These are phyloP conservation scores for Sisyra nigra DNA, from an alignment of 2,888 invertebrate species.

Conservation along the genomic window DNA sequence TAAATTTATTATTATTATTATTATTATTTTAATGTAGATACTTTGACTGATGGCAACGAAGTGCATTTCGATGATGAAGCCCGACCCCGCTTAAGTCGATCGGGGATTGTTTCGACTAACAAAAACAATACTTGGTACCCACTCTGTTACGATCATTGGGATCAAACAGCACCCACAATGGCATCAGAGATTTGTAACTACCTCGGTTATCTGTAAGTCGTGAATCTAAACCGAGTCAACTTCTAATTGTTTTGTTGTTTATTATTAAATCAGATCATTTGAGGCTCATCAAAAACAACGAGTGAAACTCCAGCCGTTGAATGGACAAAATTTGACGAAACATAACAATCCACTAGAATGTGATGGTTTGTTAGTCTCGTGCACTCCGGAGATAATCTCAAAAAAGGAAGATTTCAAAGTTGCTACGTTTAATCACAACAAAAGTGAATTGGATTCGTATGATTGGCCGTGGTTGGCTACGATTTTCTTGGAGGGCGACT, in stretches of 20 bases:
- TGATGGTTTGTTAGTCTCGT: constrained; percentile 35
- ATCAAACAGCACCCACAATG: constrained; percentile 29
- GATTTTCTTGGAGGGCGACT: constrained; percentile 51
- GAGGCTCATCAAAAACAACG: too few relatives aligned
- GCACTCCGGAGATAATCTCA: constrained; percentile 30
- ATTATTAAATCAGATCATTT: too few relatives aligned
- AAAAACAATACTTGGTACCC: constrained; percentile 46
- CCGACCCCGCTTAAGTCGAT: constrained; percentile 37
- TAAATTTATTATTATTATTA: too few relatives aligned
- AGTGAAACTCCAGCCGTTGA: too few relatives aligned
- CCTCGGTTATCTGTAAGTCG: constrained; percentile 46
- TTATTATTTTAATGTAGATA: constrained; percentile 33
- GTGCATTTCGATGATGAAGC: constrained; percentile 41
- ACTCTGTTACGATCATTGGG: constrained; percentile 37
- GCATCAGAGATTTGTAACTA: constrained; percentile 44
- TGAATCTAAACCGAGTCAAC: constrained; percentile 9
- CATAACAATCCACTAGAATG: too few relatives aligned
- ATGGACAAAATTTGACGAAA: too few relatives aligned
- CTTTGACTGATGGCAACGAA: constrained; percentile 46
- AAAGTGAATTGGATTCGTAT: constrained; percentile 21
- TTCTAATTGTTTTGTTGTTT: too few relatives aligned
- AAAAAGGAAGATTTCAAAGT: constrained; percentile 17
- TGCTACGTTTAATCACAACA: constrained; percentile 12
- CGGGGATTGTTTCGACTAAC: constrained; percentile 47
- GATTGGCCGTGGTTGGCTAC: constrained; percentile 60